Conservation (phyloP, 2,797 vertebrate species). For the Chloroceryle amazona region DNA sequence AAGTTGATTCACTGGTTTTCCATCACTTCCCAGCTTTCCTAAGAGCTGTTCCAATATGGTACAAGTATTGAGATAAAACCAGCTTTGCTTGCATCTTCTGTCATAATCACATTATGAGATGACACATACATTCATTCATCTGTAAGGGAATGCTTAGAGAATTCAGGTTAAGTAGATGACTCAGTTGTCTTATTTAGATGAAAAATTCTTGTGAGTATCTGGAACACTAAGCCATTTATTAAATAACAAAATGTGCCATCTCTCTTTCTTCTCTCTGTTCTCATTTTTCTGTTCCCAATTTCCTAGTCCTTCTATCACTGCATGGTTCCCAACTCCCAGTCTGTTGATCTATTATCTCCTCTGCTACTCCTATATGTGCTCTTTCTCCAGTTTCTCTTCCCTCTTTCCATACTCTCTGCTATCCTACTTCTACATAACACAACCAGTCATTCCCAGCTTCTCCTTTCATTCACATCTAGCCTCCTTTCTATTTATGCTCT, state of each 20-base stretch:
- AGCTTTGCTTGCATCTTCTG: conserved; percentile 19
- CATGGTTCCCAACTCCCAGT: neutral
- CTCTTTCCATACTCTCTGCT: neutral
- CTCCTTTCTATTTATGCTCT: neutral
- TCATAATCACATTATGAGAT: conserved; percentile 10
- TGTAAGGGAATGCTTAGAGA: neutral
- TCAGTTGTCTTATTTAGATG: conserved; percentile 6
- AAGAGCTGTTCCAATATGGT: neutral
- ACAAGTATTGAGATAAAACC: neutral
- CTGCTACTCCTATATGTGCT: neutral
- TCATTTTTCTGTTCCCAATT: neutral
- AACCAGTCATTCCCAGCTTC: neutral
- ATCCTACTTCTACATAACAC: neutral
- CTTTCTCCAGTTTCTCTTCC: neutral
- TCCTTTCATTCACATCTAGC: neutral
- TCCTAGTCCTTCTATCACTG: neutral
- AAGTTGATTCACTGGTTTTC: neutral
- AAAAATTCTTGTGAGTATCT: neutral
- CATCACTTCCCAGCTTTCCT: neutral
- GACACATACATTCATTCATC: neutral
- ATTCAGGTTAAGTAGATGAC: conserved; percentile 31
- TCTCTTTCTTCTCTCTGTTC: neutral
- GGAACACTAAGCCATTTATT: neutral
- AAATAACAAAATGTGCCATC: neutral
- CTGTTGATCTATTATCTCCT: neutral